Base-by-base conservation (phyloP, 2,113 vertebrate genomes). In the Cheilinus undulatus region DNA sequence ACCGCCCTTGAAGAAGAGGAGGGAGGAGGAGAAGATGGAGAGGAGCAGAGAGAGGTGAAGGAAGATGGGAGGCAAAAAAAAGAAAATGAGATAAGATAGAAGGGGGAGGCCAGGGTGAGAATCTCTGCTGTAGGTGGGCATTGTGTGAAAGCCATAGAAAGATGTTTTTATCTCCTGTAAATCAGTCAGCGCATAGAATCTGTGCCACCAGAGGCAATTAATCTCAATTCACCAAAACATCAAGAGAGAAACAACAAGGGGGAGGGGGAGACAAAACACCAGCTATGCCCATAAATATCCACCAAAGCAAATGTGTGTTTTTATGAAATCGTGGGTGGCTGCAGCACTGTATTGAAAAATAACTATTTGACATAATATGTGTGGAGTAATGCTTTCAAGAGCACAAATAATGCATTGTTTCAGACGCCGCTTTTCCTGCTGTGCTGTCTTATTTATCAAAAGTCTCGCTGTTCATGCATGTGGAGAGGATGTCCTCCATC, bases 1-100 rank as follows among this genome's bases (percentile, higher is more conserved):
- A 97, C 95, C 0, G 97, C 96, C 97, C 97, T 98, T 85, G 14
- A 78, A 74, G 78, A 5, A 89, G 38, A 77, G 54, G 86, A 9
- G 75, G 17, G 87, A 49, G 80, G 45, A 49, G 64, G 67, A 88
- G 70, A 68, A 59, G 73, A 86, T 63, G 58, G 27, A 82, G 61
- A 63, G 58, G 38, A 75, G 70, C 36, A 73, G 30, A 51, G 46
- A 74, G 81, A 87, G 50, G 34, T 53, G 80, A 32, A 57, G 42
- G 49, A 38, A 27, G 45, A 65, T 43, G 78, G 48, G 61, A 50
- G 68, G 53, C 46, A 75, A 75, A 57, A 42, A 56, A 65, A 73
- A 61, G 42, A 76, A 61, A 56, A 58, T 17, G 27, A 72, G 42
- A 66, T 42, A 60, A 49, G 65, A 65, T 20, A 58, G 61, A 45